These are phyloP conservation scores for Aphelocoma coerulescens DNA, from an alignment of 2,113 vertebrate species.

Conservation along the genomic window DNA sequence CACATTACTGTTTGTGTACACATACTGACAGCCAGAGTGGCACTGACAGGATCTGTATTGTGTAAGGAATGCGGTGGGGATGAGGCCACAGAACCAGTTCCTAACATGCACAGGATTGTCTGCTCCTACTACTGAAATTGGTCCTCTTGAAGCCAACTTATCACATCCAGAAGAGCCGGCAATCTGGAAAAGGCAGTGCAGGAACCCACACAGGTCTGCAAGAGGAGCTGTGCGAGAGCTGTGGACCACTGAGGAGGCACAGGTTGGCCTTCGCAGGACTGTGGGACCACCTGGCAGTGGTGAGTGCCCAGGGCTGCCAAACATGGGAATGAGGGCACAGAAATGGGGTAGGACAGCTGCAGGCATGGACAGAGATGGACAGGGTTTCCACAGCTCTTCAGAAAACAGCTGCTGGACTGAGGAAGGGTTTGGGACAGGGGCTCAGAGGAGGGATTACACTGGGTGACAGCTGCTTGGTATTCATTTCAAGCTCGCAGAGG, in stretches of 20 bases:
- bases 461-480: neutral
- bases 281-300: neutral
- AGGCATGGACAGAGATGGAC: neutral
- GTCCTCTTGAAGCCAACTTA: neutral
- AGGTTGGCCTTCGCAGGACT: neutral
- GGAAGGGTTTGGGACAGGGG: neutral
- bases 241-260: neutral
- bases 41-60: neutral
- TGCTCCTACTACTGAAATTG: neutral
- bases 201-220: neutral
- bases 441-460: neutral
- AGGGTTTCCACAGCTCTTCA: neutral
- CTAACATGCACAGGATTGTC: fast-evolving
- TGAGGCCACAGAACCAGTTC: neutral
- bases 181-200: neutral
- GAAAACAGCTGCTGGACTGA: neutral
- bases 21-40: fast-evolving
- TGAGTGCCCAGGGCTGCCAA: neutral
- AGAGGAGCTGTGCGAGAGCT: neutral
- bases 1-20: fast-evolving
- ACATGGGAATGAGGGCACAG: neutral
- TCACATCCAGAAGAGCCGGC: neutral
- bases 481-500: neutral
- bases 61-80: neutral
- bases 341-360: neutral